Base-by-base conservation (phyloP, 2,888 invertebrate species). In the Ephialtes manifestator region DNA sequence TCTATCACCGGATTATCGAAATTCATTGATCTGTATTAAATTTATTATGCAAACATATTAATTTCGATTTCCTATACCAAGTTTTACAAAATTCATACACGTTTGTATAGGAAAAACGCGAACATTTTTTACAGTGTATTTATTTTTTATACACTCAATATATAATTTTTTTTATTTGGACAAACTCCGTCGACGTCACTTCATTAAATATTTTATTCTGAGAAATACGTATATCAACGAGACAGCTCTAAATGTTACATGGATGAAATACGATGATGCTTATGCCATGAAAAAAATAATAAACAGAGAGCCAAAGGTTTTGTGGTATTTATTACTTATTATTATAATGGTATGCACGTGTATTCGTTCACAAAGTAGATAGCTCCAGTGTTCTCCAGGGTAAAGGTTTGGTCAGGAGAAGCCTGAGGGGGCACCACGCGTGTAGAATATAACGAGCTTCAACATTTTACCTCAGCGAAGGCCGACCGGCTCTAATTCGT, bases 401-500 rank as follows among this genome's bases (percentile, higher is more conserved):
- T 75, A 31, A 31, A n/a, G 39, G 65, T 63, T 51, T 13, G 15
- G 31, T 8, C 46, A 39, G 51, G 28, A 51, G 24, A 51, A 20
- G 51, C 65, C 63, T 51, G 68, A 70, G 78, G 60, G 78, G 18
- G 18, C 67, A 58, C 76, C 63, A 75, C 58, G 79, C 79, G 82
- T 81, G 68, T 83, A 78, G 83, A 71, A 75, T 79, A 84, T 84
- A 88, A 89, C 83, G 84, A 88, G 86, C 83, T 87, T 87, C 75
- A 86, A 86, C 88, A 86, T 87, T 87, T 87, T 86, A 71, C 86
- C 72, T 74, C 72, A 51, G 80, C 35, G 28, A 78, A 68, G 60
- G 55, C 67, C 84, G 72, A 84, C 75, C 85, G 53, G 80, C 88
- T 83, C 78, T 89, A 89, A 90, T 90, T 89, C 89, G 87, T 86